Percentiles rank a stretch among this genome's conserved stretches.
phyloP scores from a whole-genome alignment of 1,140 invertebrate species.

The Cotesia typhae region DNA sequence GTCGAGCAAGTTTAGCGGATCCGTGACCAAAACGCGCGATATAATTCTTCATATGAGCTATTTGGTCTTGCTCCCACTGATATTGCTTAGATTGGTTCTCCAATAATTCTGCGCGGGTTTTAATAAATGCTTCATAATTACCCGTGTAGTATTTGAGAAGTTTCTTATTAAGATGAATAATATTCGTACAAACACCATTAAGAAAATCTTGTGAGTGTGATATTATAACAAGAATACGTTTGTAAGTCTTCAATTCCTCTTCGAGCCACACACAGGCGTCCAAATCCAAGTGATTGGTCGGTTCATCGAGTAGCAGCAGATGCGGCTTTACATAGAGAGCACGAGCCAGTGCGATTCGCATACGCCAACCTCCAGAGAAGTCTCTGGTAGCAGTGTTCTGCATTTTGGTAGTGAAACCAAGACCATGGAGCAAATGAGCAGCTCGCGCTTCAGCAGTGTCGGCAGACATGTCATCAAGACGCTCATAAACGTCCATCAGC shows the following conservation, averaged over 20 bases:
- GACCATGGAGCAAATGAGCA: constrained; percentile 93
- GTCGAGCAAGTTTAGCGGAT: constrained; percentile 95
- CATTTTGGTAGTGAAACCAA: constrained; percentile 96
- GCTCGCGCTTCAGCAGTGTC: constrained; percentile 95
- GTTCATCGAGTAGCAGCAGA: constrained; percentile 93
- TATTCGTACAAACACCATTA: constrained; percentile 99
- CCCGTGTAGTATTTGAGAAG: constrained; percentile 94
- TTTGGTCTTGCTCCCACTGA: constrained; percentile 99
- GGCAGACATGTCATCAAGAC: constrained; percentile 95
- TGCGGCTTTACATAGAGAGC: constrained; percentile 92
- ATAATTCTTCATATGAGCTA: constrained; percentile 99
- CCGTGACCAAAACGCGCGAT: constrained; percentile 99
- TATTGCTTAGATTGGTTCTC: constrained; percentile 99
- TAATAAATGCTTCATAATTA: constrained; percentile 96
- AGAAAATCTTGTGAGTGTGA: constrained; percentile 99
- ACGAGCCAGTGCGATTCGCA: constrained; percentile 98
- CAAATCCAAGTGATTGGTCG: constrained; percentile 98
- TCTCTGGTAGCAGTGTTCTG: constrained; percentile 91
- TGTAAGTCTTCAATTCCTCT: constrained; percentile 95
- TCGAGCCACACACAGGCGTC: constrained; percentile 99
- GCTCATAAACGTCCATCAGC: constrained; percentile 97
- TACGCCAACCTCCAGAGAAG: constrained; percentile 98
- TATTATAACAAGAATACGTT: constrained; percentile 97
- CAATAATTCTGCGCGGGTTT: constrained; percentile 83
- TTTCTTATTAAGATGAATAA: constrained; percentile 94